Base-by-base conservation (phyloP, 2,888 invertebrate species). In the Tinea semifulvella region DNA sequence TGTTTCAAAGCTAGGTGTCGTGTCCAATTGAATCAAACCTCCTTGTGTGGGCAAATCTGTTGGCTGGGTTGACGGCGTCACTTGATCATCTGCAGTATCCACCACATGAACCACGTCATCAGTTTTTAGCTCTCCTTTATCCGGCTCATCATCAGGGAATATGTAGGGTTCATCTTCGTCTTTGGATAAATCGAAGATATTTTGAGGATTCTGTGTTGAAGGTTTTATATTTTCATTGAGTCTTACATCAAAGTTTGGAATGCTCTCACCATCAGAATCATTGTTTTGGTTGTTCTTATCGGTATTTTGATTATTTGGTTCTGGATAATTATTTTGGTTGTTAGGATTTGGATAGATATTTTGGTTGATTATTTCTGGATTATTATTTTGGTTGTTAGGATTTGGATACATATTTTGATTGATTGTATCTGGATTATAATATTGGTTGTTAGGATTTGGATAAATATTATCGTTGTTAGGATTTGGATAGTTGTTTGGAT, bases 161-260 rank as follows among this genome's bases (percentile, higher is more conserved):
- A 22, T 13, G 22, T n/a, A 40, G 4, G 40, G 22, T 22, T 2
- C 22, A 11, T 40, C 40, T 3, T 20, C 40, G 5, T 13, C 13
- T 3, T 22, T 40, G 16, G 10, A 4, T 13, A 22, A 13, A 22
- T n/a, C 18, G 5, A 19, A n/a, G 10, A 10, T 7, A 6, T 19
- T 38, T 18, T 18, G 8, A 18, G 16, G 38, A 7, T 31, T 11
- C 4, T 5, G 8, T 7, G 4, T 5, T 31, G 6, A 10, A 8
- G 17, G 2, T 38, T n/a, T 22, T 13, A 11, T 40, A 11, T n/a
- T 11, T 22, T 40, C 40, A 20, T 11, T 2, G 3, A 40, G 11
- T 22, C 40, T 20, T n/a, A 20, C 22, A 38, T 38, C 38, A 11
- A 38, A 38, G 19, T 38, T 38, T 38, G 38, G 38, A 19, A 17